Base-by-base conservation (phyloP, 2,888 invertebrate genomes). In the Holacanthella duospinosa region DNA sequence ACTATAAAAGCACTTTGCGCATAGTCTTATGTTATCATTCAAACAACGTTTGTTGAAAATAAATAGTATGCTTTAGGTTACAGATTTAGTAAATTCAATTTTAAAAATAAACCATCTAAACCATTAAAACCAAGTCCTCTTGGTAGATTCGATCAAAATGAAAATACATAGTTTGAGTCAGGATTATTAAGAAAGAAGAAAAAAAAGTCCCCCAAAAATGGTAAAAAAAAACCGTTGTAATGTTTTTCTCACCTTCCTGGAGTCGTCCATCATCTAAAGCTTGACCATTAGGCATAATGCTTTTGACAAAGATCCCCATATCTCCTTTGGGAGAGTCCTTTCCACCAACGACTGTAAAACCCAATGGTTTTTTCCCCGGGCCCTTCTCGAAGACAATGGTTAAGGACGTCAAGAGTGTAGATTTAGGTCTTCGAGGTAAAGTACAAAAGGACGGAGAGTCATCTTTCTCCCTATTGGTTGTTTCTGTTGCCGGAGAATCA, bases 261-360 rank as follows among this genome's bases (percentile, higher is more conserved):
- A 92, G 82, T 74, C 83, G 85, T 64, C 89, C 89, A 79, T 85
- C 86, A 75, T 91, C 89, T 59, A 89, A 87, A 64, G 91, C 89
- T 79, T 90, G 88, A 43, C 92, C 92, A 67, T 86, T 84, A 43
- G 88, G 86, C 76, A 91, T 89, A 57, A 93, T 88, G 9, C 90
- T 89, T 79, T 91, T 89, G 3, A 93, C 88, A 77, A 88, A 91
- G 76, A 93, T 90, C 55, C 91, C 91, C 84, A 91, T 87, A 76
- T 85, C 85, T 55, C 90, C 91, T 77, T 88, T 88, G 0, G 90
- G 88, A 1, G 90, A 89, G 78, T 92, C 92, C 59, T 86, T 84
- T 56, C 92, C 93, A 60, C 92, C 93, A 29, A 92, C 92, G 73
- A 92, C 89, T 76, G 90, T 91, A 77, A 93, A 92, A 43, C 92